Base-by-base conservation (phyloP, 1,140 invertebrate species). In the Drosophila nikananu region DNA sequence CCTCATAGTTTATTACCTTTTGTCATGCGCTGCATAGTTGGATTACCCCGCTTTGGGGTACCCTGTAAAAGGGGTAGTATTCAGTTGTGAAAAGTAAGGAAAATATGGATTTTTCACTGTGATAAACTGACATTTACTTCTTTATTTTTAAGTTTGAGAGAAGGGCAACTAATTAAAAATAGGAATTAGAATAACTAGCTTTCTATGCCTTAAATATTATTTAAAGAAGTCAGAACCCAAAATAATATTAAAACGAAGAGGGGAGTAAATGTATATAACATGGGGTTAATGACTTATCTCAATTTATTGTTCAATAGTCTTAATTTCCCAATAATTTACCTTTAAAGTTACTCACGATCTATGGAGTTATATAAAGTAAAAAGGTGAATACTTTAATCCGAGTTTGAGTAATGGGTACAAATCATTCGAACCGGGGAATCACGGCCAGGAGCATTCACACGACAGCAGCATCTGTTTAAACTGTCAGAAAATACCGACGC, bases 401-500 rank as follows among this genome's bases (percentile, higher is more conserved):
- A 15, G 1, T 5, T 8, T 5, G 2, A 55, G 0, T 55, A 57
- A 52, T 21, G 49, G 32, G 68, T 73, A 73, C 13, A 2, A 32
- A 15, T 12, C 21, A 12, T 30, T 74, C 57, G 54, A n/a, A 23
- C 15, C 48, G n/a, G 2, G 3, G 8, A 27, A 21, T 61, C 37
- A 19, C 39, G 8, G 12, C 37, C 23, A 57, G 42, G 35, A 60
- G 23, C 12, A 9, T 60, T 65, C 32, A 48, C 54, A 49, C 67
- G 46, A 62, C 63, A 68, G 65, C 72, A 89, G 80, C 76, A 86
- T 86, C 77, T 82, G 82, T 80, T 90, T 91, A 90, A 90, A 91
- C 79, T 90, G 86, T 82, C 86, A 83, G 81, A 81, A 90, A 86
- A 84, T 83, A 75, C 66, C 73, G 78, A 62, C 64, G 37, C 57